Evolutionary conservation across 2,113 vertebrate genomes (phyloP).

Genomic region (Chrysochloris asiatica): DNA sequence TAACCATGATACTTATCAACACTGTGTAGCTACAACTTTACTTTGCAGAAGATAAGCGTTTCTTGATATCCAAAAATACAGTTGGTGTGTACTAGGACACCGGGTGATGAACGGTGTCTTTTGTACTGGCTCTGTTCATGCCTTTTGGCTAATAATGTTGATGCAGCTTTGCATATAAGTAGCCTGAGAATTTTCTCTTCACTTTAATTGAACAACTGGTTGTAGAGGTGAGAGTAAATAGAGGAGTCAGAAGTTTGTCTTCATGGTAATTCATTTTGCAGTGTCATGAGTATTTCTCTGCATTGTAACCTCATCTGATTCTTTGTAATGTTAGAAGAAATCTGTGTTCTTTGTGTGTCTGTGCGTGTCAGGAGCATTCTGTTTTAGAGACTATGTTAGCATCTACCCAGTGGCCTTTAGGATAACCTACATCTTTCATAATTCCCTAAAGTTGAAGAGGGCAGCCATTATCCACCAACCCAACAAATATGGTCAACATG

Average conservation of each 20-base stretch:
- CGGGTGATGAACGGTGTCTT: neutral
- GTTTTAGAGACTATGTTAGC: neutral
- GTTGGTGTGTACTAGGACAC: neutral
- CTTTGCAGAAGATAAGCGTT: neutral
- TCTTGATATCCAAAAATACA: neutral
- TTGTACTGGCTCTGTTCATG: neutral
- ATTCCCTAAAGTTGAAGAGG: slow-evolving; percentile 23
- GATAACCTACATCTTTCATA: slow-evolving; percentile 30
- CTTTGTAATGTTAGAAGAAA: neutral
- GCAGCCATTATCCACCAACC: neutral
- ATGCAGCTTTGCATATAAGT: neutral
- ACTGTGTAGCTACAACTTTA: neutral
- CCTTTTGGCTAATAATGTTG: neutral
- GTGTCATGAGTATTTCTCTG: neutral
- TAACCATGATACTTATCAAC: neutral
- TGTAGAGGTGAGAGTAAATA: neutral
- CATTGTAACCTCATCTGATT: neutral
- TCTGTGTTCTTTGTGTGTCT: neutral
- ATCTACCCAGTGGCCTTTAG: neutral
- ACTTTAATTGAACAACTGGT: neutral
- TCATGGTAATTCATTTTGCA: neutral
- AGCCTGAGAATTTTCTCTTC: neutral
- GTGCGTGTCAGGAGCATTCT: neutral
- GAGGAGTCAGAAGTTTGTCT: neutral
- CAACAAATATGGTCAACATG: neutral